Conservation (phyloP, 2,797 vertebrate genomes). For the Hephaestus fuliginosus region DNA sequence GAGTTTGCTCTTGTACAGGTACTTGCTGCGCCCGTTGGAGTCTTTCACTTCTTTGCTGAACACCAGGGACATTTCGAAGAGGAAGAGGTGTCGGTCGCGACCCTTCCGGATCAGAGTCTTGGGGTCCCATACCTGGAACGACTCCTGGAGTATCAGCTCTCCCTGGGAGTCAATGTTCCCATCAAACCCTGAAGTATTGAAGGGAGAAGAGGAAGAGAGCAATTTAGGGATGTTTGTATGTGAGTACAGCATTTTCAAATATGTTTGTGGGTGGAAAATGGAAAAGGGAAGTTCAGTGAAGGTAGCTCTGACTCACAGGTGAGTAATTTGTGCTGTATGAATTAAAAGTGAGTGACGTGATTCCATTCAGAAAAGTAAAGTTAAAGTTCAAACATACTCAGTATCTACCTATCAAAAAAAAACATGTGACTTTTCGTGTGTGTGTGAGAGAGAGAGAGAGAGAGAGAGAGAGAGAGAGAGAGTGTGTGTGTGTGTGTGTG, state of each 20-base stretch:
- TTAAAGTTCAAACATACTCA: neutral
- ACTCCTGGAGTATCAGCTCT: conserved; percentile 98
- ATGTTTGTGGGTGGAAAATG: conserved; percentile 24
- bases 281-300: conserved; percentile 14
- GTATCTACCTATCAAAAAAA: neutral
- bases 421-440: neutral
- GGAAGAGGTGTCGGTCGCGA: conserved; percentile 97
- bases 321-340: conserved; percentile 20
- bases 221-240: neutral
- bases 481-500: neutral
- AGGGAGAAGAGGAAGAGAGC: neutral
- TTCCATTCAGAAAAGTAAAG: conserved; percentile 15
- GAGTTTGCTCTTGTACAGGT: conserved; percentile 95
- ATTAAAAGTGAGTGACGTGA: neutral
- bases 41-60: conserved; percentile 99
- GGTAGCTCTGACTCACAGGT: conserved; percentile 41
- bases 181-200: conserved; percentile 90
- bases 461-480: no score
- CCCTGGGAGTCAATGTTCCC: conserved; percentile 99
- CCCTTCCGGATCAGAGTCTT: conserved; percentile 99
- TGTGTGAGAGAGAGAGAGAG: neutral
- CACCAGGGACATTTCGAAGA: conserved; percentile 98
- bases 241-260: conserved; percentile 22
- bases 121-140: conserved; percentile 99
- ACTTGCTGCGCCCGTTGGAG: conserved; percentile 97